phyloP scores from a whole-genome alignment of 2,888 invertebrate species.

The Listrodromus nycthemerus region DNA sequence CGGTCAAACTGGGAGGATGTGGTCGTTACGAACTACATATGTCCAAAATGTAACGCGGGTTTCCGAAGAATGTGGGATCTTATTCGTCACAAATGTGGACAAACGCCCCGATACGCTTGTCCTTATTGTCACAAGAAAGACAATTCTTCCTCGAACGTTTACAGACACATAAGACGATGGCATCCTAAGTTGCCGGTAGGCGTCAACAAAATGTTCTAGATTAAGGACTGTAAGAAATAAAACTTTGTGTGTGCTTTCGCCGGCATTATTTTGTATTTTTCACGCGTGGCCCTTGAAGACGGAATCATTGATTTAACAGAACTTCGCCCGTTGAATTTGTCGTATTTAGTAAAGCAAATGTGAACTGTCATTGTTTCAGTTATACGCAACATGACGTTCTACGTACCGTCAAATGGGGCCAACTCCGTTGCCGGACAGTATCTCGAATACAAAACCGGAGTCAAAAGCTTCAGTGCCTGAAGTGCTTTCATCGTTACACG shows the following conservation, averaged over 20 bases:
- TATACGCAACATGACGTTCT: not conserved
- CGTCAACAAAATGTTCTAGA: conserved; percentile 80
- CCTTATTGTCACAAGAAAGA: conserved; percentile 83
- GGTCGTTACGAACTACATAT: conserved; percentile 75
- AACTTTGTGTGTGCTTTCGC: not conserved
- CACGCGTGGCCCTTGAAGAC: not conserved
- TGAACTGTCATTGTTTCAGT: conserved; percentile 44
- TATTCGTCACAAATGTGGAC: conserved; percentile 83
- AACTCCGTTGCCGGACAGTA: conserved; percentile 30
- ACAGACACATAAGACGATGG: conserved; percentile 83
- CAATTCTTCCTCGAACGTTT: conserved; percentile 83
- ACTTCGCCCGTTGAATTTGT: not conserved
- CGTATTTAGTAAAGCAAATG: not conserved
- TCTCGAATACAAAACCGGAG: conserved; percentile 32
- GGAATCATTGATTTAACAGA: not conserved
- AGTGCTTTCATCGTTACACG: conserved; percentile 83
- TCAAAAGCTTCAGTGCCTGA: conserved; percentile 77
- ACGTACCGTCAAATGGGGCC: conserved; percentile 3
- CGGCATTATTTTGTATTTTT: not conserved
- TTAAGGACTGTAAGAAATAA: conserved; percentile 60
- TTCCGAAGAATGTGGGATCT: conserved; percentile 82
- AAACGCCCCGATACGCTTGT: conserved; percentile 83
- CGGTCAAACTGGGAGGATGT: conserved; percentile 69
- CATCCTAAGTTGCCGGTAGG: conserved; percentile 79
- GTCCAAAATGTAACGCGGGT: conserved; percentile 80